Base-by-base conservation (phyloP, 2,113 vertebrate species). In the Triplophysa tibetana region DNA sequence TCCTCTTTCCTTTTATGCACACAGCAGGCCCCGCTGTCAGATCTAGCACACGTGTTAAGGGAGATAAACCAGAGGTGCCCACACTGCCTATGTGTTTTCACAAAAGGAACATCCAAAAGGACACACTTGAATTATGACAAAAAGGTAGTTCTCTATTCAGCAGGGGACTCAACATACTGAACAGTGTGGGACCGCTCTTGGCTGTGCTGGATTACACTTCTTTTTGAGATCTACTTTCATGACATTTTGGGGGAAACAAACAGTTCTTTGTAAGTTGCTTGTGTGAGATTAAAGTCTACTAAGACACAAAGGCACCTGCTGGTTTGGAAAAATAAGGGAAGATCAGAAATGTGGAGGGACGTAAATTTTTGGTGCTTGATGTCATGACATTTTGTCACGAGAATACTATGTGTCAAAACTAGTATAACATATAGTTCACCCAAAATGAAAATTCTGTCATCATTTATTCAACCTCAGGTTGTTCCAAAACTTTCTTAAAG, bases 1-100 rank as follows among this genome's bases (percentile, higher is more conserved):
- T 70, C 70, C 75, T 69, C 48, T 43, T 84, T 11, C 79, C 79
- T 75, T 84, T 64, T 81, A 84, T 75, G 70, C 70, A 69, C 21
- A 78, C 23, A 81, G 48, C 45, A 70, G 45, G 58, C 70, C 14
- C 75, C 70, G 69, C 69, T 78, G 75, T 74, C 75, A 78, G 11
- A 75, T 78, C 33, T 65, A 54, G 29, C 23, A 50, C 17, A 52
- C 56, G 67, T 75, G 72, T 38, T 67, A 61, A 33, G 17, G 58
- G 79, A 84, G 63, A 54, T 78, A 75, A 78, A 74, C 23, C 82
- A 84, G 82, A 78, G 62, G 45, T 56, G 74, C 52, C 17, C 43
- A 60, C 33, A 62, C 17, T 29, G 52, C 23, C 41, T 65, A 60
- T 69, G 54, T 50, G 60, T 11, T 78, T 56, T 68, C 50, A 52